These are phyloP conservation scores for Harpalus rufipes DNA, from an alignment of 2,888 invertebrate species.

Conservation along the genomic window DNA sequence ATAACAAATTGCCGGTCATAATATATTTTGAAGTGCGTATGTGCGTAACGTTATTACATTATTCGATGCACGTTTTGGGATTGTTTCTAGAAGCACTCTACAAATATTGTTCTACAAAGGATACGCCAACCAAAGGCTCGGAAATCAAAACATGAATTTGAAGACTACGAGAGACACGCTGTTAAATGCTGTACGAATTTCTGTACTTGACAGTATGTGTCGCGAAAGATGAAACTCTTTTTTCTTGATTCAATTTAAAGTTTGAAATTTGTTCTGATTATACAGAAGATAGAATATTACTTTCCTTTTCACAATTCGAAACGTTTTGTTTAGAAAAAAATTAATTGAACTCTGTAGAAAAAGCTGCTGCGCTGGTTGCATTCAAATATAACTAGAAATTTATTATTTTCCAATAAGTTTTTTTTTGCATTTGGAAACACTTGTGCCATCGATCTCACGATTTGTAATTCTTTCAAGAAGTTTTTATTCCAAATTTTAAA, in stretches of 20 bases:
- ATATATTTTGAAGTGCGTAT: conserved; percentile 52
- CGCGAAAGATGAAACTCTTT: conserved; percentile 16
- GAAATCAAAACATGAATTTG: conserved; percentile 56
- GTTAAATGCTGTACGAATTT: conserved; percentile 36
- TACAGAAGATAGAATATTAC: conserved; percentile 18
- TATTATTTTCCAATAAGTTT: not conserved
- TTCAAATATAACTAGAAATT: not conserved
- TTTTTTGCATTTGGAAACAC: not conserved
- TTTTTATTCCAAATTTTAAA: too few species aligned
- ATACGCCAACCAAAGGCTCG: conserved; percentile 10
- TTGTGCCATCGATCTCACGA: not conserved
- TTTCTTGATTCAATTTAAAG: conserved; percentile 36
- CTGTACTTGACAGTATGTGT: conserved; percentile 47
- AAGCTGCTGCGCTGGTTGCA: not conserved
- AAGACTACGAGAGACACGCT: conserved; percentile 32
- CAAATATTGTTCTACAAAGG: conserved; percentile 60
- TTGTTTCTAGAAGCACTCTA: conserved; percentile 47
- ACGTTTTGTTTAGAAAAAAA: not conserved
- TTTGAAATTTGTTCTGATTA: conserved; percentile 26
- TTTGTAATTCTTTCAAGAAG: not conserved
- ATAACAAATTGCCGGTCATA: not conserved
- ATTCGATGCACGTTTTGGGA: conserved; percentile 50
- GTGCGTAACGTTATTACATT: conserved; percentile 14
- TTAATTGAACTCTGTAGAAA: not conserved
- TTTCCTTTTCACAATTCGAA: conserved; percentile 3